Evolutionary conservation across 37 sponge, comb jelly and placozoan genomes (phyloP).

Genomic region (Dysidea cf. avara): DNA sequence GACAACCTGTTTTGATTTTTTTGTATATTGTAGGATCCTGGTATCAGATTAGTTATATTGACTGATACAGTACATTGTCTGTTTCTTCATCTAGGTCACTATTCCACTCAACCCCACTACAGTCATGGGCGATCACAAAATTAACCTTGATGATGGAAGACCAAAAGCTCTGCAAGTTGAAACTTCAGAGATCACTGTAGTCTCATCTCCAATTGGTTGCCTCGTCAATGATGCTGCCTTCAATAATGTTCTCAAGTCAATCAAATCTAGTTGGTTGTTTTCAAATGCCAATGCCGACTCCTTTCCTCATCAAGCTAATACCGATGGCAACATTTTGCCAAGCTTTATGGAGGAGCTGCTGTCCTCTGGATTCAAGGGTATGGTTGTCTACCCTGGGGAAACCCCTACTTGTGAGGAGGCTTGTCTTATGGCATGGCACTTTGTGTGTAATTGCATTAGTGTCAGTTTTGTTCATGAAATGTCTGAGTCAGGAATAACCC

Average conservation of each 20-base stretch:
- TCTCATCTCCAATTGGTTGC: slow-evolving; percentile 26
- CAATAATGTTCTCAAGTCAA: slow-evolving; percentile 1
- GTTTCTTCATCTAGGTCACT: slow-evolving; percentile 61
- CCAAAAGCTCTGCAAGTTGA: slow-evolving; percentile 74
- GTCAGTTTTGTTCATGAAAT: slow-evolving; percentile 40
- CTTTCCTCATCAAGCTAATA: slow-evolving; percentile 54
- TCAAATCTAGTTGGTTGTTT: slow-evolving; percentile 52
- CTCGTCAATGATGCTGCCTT: slow-evolving; percentile 34
- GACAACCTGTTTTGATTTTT: too few species aligned
- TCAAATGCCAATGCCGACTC: background rate
- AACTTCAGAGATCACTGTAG: slow-evolving; percentile 46
- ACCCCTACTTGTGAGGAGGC: too few species aligned
- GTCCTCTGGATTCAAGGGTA: background rate
- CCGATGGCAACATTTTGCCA: slow-evolving; percentile 32
- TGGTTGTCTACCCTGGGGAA: too few species aligned
- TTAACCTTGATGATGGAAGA: slow-evolving; percentile 46
- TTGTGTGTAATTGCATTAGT: slow-evolving; percentile 48
- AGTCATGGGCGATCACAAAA: background rate
- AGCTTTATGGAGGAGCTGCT: slow-evolving; percentile 15
- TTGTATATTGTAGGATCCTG: background rate
- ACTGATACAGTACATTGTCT: background rate
- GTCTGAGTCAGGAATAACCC: slow-evolving; percentile 40
- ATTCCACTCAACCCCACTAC: slow-evolving; percentile 40
- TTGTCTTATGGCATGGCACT: slow-evolving; percentile 56
- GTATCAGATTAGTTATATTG: background rate